Percentiles rank a stretch among this genome's conserved stretches.
Conservation (phyloP, 1,140 invertebrate species). For the Eriocheir sinensis region DNA sequence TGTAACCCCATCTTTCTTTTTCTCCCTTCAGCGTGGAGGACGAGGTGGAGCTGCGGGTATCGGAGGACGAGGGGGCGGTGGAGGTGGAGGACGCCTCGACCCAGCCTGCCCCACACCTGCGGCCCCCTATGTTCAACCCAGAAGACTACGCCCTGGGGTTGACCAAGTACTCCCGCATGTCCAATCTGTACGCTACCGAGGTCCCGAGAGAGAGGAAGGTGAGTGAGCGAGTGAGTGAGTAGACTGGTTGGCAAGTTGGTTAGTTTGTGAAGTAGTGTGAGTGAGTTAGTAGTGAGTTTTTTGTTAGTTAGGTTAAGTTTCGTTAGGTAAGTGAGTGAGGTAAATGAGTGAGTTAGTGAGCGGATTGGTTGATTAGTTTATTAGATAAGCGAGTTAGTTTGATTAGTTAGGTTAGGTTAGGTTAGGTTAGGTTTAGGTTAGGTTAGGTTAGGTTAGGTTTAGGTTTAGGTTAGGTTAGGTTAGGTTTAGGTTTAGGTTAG, state of each 20-base stretch:
- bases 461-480: no score
- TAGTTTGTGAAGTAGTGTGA: not conserved
- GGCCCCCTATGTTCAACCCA: conserved; percentile 92
- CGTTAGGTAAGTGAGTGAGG: no score
- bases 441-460: no score
- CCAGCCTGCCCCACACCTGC: conserved; percentile 84
- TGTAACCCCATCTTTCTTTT: not conserved
- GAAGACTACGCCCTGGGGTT: conserved; percentile 91
- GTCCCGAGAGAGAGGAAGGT: conserved; percentile 78
- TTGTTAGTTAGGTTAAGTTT: no score
- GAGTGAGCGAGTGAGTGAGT: not conserved
- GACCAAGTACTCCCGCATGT: conserved; percentile 85
- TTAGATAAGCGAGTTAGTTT: no score
- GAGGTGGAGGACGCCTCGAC: conserved; percentile 69
- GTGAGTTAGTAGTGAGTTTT: not conserved
- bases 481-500: not conserved
- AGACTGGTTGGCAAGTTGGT: not conserved
- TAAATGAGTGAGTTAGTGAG: not conserved
- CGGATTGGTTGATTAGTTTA: not conserved
- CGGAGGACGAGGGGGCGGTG: conserved; percentile 76
- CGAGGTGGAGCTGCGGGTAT: conserved; percentile 75
- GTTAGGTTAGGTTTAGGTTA: no score
- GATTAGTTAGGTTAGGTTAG: no score
- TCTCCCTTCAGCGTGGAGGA: conserved; percentile 75
- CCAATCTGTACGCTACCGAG: conserved; percentile 78